Base-by-base conservation (phyloP, 2,113 vertebrate genomes). In the Oceanites oceanicus region DNA sequence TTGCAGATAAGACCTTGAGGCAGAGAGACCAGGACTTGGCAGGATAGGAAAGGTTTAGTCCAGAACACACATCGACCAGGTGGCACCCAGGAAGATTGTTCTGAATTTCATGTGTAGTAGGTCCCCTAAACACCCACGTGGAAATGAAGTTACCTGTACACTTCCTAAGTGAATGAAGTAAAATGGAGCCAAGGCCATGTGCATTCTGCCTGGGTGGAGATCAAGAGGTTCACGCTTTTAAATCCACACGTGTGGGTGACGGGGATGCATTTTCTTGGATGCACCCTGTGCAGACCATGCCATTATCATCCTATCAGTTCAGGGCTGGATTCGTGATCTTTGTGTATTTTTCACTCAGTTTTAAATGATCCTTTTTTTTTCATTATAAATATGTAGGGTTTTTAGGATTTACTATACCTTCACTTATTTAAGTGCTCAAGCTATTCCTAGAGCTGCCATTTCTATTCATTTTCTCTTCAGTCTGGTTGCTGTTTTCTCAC, bases 371-470 rank as follows among this genome's bases (percentile, higher is more conserved):
- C 42, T 23, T 3, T n/a, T 22, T 47, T 38, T n/a, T n/a, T 49
- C 7, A 0, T 44, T 81, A 11, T 9, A 23, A 66, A 40, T 30
- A 30, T 32, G 3, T 1, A 9, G 2, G 3, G 7, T 34, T 62
- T 74, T 81, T 16, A 65, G 23, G 32, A 26, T 62, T 71, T 38
- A 5, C 53, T 18, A 1, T 8, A 19, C 8, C 19, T 72, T 70
- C 17, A 13, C 15, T 55, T 55, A 21, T 20, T 53, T 47, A 67
- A 59, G 52, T 42, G 34, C 52, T 76, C 65, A 11, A 0, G 59
- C 59, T 16, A 11, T 63, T 47, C 26, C n/a, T 52, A 32, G 56
- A 47, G 61, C 87, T 96, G 73, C 79, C 86, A 61, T 42, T 95
- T 86, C 45, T 83, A 2, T 42, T 61, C 55, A 20, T 11, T 67